Percentiles rank a stretch among this genome's conserved stretches.
Evolutionary conservation across 2,888 invertebrate genomes (phyloP).

Genomic region (Exocentrus adspersus): DNA sequence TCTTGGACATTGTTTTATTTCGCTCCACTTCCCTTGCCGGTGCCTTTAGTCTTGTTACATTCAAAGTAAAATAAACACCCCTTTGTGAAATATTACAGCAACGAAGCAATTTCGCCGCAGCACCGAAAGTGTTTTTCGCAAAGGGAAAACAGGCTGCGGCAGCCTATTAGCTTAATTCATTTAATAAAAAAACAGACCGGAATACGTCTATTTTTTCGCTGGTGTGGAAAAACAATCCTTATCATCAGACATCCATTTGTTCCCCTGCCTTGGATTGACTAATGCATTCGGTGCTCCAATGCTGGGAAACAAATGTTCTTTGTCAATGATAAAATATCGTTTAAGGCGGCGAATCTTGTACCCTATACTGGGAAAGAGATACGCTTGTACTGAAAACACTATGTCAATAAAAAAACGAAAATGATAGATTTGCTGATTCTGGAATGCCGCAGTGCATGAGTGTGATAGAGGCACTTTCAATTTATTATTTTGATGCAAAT

Average conservation of each 20-base stretch:
- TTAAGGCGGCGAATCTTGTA: background rate
- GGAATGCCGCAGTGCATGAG: too few relatives aligned
- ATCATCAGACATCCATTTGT: slow-evolving; percentile 11
- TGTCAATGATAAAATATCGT: background rate
- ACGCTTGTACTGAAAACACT: too few relatives aligned
- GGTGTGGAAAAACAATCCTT: background rate
- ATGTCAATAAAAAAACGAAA: background rate
- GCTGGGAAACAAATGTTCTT: slow-evolving; percentile 12
- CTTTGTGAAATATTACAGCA: background rate
- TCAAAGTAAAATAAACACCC: slow-evolving; percentile 1
- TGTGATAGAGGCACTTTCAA: too few relatives aligned
- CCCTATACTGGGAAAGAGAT: background rate
- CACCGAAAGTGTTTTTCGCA: background rate
- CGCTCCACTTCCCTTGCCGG: background rate
- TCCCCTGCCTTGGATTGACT: slow-evolving; percentile 12
- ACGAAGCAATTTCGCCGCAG: background rate
- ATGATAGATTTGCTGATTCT: too few relatives aligned
- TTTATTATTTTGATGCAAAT: too few relatives aligned
- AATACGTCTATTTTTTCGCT: background rate
- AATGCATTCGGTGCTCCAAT: slow-evolving; percentile 3
- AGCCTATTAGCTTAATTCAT: slow-evolving; percentile 12
- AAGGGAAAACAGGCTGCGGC: background rate
- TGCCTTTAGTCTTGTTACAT: background rate
- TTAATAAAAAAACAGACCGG: background rate
- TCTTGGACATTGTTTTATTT: background rate